Base-by-base conservation (phyloP, 2,888 invertebrate genomes). In the Rhamphomyia laevipes region DNA sequence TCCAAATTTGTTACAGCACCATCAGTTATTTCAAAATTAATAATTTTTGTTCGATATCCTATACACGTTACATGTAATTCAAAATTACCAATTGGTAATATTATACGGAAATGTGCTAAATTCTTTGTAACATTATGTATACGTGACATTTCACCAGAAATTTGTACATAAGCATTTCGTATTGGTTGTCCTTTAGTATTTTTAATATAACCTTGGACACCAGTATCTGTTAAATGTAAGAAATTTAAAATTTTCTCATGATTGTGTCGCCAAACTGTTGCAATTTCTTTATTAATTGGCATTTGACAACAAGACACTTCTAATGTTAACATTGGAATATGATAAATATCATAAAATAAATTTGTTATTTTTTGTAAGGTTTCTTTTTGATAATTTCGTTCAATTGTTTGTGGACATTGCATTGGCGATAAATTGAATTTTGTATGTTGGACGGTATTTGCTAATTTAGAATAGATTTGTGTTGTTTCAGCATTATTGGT, bases 231-330 rank as follows among this genome's bases (percentile, higher is more conserved):
- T 44, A 78, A 65, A 40, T 75, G 74, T 2, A 82, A 63, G 45
- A 84, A 77, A 58, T 76, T 75, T 73, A 82, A 78, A 5, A 82
- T 71, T 4, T 81, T 79, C 16, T 71, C 71, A 46, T 84, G 61
- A 60, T 82, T 81, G 51, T 80, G 77, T 56, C 81, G 76, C 87
- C 88, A 89, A 10, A 85, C 76, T 54, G 74, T 74, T 0, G 80
- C 81, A n/a, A 90, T 74, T 43, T 79, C 74, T 0, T 63, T 67
- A n/a, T 78, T 74, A 0, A 66, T 61, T 0, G 92, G 91, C 77
- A 86, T 87, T 57, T 84, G 84, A 63, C 92, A 92, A 60, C 92
- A 92, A 48, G 82, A 82, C 23, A 92, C 66, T 16, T 86, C 84
- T 4, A 82, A 75, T 0, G 84, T 81, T 45, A 85, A 73, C 63